Conservation (phyloP, 2,888 invertebrate species). For the Eulithis prunata region DNA sequence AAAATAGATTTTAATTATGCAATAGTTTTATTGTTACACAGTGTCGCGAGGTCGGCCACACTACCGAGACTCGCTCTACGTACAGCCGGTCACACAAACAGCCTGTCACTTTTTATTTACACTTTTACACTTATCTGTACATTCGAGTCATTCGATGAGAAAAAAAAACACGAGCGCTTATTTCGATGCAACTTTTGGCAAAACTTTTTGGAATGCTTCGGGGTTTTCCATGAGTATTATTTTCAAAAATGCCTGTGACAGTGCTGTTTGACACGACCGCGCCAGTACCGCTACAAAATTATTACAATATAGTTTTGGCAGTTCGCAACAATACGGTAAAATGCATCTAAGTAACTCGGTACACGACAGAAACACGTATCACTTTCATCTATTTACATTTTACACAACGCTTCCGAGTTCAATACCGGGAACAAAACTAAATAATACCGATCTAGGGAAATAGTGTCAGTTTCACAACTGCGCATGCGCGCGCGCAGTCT, state of each 20-base stretch:
- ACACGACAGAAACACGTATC: slow-evolving; percentile 70
- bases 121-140: slow-evolving; percentile 27
- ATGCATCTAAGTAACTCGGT: slow-evolving; percentile 74
- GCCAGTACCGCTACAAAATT: slow-evolving; percentile 69
- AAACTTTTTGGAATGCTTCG: slow-evolving; percentile 30
- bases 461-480: slow-evolving; percentile 2
- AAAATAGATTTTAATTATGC: slow-evolving; percentile 71
- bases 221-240: slow-evolving; percentile 22
- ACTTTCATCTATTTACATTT: slow-evolving; percentile 70
- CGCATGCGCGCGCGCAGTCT: too few relatives aligned
- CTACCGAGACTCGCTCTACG: slow-evolving; percentile 56
- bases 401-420: slow-evolving; percentile 55
- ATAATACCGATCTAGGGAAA: slow-evolving; percentile 39
- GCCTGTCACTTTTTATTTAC: slow-evolving; percentile 29
- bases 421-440: slow-evolving; percentile 53
- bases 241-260: slow-evolving; percentile 22
- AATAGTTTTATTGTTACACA: slow-evolving; percentile 81
- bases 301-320: slow-evolving; percentile 82
- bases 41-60: slow-evolving; percentile 60
- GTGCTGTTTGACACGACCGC: slow-evolving; percentile 45
- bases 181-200: slow-evolving; percentile 4
- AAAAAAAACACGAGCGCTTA: slow-evolving; percentile 14
- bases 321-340: slow-evolving; percentile 81
- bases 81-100: slow-evolving; percentile 45
- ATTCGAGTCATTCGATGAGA: slow-evolving; percentile 27